Evolutionary conservation across 2,888 invertebrate genomes (phyloP), one percentile per base, ranked within the genome.

Genomic region (Sycophila texana): DNA sequence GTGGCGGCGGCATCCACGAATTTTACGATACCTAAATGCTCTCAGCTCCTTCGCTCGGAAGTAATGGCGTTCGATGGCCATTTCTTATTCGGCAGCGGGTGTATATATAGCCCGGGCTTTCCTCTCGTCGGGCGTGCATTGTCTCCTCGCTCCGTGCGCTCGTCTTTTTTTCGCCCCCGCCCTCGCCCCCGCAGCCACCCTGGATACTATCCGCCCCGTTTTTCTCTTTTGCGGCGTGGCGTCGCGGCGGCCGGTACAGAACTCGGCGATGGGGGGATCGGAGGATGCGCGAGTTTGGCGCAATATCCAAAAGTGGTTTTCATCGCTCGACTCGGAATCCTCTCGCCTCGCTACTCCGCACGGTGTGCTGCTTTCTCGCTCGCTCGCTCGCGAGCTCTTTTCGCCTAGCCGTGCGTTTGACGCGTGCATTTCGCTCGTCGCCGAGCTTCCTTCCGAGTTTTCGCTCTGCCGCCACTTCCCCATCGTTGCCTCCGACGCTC

Each of bases 221-320:
- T 71, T 49, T 26, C 63, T 39, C 75, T 47, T 70, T 57, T 76
- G 70, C 63, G 76, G 70, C 51, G 22, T 51, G 22, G n/a, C 53
- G 22, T 47, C 55, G 53, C 30, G 20, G 22, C 51, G 55, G 55
- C 13, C 47, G 7, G 16, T 76, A 39, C 68, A 61, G 47, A 14
- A 53, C 61, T 20, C 22, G 5, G 39, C 39, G 39, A 72, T 49
- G 14, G 26, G 14, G 53, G n/a, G 53, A 5, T 14, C n/a, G n/a
- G 22, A 65, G 39, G 20, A 73, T 26, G 12, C 53, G 61, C 51
- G 16, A 20, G 71, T 77, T 74, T 61, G 58, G 57, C 74, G 75
- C 78, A 81, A 81, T 81, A 81, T 78, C 81, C 78, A 81, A 81
- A 81, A 81, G 81, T 81, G 81, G 68, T 81, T 81, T 81, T 75